phyloP scores from a whole-genome alignment of 2,113 vertebrate genomes.

The Ceratotherium simum region DNA sequence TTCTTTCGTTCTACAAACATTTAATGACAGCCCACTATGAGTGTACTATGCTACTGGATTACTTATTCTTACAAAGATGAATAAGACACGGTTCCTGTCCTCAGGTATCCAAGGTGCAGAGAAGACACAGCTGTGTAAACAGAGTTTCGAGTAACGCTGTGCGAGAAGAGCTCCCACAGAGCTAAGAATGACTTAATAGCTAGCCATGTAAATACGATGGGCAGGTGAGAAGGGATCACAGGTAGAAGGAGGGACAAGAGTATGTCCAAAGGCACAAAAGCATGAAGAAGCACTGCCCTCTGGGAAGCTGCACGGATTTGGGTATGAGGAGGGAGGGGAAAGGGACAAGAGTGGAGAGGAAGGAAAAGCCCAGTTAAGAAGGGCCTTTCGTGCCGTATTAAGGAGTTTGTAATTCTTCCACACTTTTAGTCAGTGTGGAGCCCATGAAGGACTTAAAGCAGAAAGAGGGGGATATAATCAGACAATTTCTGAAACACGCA shows the following conservation, averaged over 20 bases:
- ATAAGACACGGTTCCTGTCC: not conserved
- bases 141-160: fast-evolving
- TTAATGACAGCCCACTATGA: not conserved
- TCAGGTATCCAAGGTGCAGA: not conserved
- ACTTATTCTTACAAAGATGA: not conserved
- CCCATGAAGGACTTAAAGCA: not conserved
- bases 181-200: not conserved
- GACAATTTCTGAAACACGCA: not conserved
- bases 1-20: not conserved
- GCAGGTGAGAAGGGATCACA: not conserved
- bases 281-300: not conserved
- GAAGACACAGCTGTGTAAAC: not conserved
- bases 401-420: not conserved
- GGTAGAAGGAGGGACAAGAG: not conserved
- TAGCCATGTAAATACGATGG: fast-evolving
- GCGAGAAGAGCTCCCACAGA: not conserved
- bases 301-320: fast-evolving
- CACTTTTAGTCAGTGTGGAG: not conserved
- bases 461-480: not conserved
- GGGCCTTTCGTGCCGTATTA: not conserved
- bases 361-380: not conserved
- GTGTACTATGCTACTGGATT: not conserved
- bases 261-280: not conserved
- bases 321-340: not conserved
- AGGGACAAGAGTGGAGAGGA: not conserved